Base-by-base conservation (phyloP, 2,797 vertebrate species). In the Brachyrhaphis roseni region DNA sequence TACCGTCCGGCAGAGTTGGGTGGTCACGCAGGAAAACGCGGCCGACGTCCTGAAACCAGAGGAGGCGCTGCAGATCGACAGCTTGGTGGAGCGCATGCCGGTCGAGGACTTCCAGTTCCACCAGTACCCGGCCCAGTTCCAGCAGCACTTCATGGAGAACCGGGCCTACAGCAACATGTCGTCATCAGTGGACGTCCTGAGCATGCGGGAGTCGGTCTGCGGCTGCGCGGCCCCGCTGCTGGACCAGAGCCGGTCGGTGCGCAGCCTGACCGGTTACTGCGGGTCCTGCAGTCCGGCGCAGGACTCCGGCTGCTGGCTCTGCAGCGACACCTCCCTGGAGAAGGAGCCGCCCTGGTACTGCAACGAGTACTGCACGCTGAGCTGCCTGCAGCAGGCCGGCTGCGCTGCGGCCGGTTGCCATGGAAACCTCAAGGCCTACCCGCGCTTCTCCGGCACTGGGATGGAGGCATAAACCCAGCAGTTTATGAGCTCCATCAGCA, bases 291-390 rank as follows among this genome's bases (percentile, higher is more conserved):
- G 84, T 39, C 76, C 72, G 0, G 53, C 70, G 2, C 84, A 76
- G 15, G 93, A 93, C 88, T 91, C 91, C 0, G 91, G 91, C 1
- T 92, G 90, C 49, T 93, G 94, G 89, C 84, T 89, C 51, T 78
- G 77, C 77, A 88, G 90, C 31, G 53, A 81, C 74, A 72, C 75
- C 0, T 78, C 89, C 28, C 72, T 90, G 51, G 92, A 94, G 72
- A 81, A 51, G 45, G 89, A 87, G 12, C 76, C 83, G 45, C 87
- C 85, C 46, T 90, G 86, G 83, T 95, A 92, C 89, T 92, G 87
- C 62, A 92, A 94, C 0, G 92, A 95, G 43, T 96, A 96, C 93
- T 96, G 96, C 90, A 93, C 91, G 18, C 77, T 93, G 73, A 90
- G 83, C 26, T 0, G 62, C 23, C 84, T 92, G 75, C 84, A 87